Evolutionary conservation across 2,797 vertebrate genomes (phyloP), one percentile per base, ranked within the genome.

Genomic region (Pipistrellus pygmaeus): DNA sequence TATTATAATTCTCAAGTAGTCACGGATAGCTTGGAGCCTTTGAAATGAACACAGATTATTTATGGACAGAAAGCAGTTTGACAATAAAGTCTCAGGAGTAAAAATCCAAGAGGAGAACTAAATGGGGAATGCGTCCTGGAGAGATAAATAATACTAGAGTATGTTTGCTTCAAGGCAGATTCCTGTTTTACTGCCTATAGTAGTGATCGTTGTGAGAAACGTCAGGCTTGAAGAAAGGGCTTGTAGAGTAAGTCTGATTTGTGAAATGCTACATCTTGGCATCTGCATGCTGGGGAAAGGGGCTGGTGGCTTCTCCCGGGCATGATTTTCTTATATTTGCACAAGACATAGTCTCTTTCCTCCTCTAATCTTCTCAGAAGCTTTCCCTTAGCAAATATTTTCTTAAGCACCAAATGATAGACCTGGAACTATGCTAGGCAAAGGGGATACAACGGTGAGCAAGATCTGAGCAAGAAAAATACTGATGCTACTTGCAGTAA

Each of bases 91-190:
- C 27, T 93, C 32, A 30, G 55, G 81, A 95, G 88, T 96, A 64
- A 87, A 87, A 91, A 93, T 68, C 30, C 71, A 89, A 90, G 87
- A 81, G 77, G 57, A 68, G 51, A 44, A 55, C 62, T 89, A 84
- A 88, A n/a, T 73, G 51, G 27, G 11, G 81, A 93, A 77, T 53
- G 38, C 20, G 60, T 46, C 46, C 25, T 20, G 11, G 77, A 75
- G 72, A 91, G 64, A 93, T 2, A 13, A 86, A 69, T 64, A 69
- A 53, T 53, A 62, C 21, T 71, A 68, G 53, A 46, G 18, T 62
- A 27, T 80, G n/a, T 66, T 94, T 75, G 17, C 73, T 60, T 94
- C 25, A 41, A 80, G 87, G 72, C 51, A 81, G 57, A 62, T 87
- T 68, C 73, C 41, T 68, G 35, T 72, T 60, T 62, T 85, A 71